A percentile compares a stretch with the other conserved stretches of the same genome.
These are phyloP conservation scores for Cyprinodon variegatus DNA, from an alignment of 2,113 vertebrate species.

Conservation along the genomic window DNA sequence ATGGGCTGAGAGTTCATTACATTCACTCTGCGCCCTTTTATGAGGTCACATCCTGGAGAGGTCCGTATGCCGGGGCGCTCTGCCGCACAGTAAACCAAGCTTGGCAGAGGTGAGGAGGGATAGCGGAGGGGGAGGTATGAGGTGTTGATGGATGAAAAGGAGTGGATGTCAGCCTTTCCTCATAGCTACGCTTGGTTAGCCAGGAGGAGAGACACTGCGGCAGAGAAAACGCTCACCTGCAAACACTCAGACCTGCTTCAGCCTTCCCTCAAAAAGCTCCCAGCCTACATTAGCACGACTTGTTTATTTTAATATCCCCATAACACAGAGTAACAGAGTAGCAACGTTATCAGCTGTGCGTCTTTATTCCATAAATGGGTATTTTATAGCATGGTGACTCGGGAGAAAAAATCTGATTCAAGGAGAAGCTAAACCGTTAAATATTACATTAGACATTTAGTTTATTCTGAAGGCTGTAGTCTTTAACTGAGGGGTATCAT, in stretches of 20 bases:
- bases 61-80: constrained; percentile 57
- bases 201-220: constrained; percentile 37
- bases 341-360: too few relatives aligned
- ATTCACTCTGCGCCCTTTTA: constrained; percentile 74
- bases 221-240: constrained; percentile 38
- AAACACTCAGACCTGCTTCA: background rate
- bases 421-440: constrained; percentile 21
- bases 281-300: background rate
- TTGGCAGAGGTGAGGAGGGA: constrained; percentile 48
- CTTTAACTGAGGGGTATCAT: constrained; percentile 36
- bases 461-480: background rate
- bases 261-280: too few relatives aligned
- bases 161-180: constrained; percentile 46
- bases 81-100: constrained; percentile 67
- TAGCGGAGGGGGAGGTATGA: background rate
- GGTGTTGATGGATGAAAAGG: constrained; percentile 20
- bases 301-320: background rate
- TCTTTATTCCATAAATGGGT: background rate
- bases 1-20: constrained; percentile 80
- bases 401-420: constrained; percentile 16
- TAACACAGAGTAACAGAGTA: background rate
- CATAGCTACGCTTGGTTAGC: constrained; percentile 44
- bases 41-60: constrained; percentile 78
- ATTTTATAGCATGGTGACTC: background rate
- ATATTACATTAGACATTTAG: background rate